Evolutionary conservation across 2,797 vertebrate species (phyloP), one percentile per base, ranked within the genome.

Genomic region (Cuniculus paca): DNA sequence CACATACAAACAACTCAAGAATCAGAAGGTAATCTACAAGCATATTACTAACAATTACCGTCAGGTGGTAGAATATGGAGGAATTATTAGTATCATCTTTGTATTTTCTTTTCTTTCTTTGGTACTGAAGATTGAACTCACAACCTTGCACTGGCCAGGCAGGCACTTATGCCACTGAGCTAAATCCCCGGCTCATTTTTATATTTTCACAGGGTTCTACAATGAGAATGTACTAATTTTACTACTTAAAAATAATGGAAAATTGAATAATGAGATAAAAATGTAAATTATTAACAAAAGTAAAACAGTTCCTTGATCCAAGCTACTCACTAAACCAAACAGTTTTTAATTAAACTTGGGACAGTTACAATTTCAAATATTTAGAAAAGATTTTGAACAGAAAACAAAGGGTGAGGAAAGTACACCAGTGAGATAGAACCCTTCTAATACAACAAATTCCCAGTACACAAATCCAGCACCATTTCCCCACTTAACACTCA

Each of bases 301-400:
- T 83, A 83, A 94, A 94, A 63, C 17, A 92, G 50, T 26, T 82
- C 36, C 79, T 39, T 82, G 85, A 94, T 79, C 42, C 34, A 92
- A 72, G 17, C 52, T 79, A 70, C 24, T 58, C 26, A 90, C 13
- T 83, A 87, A 74, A 31, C 22, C 58, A 61, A 90, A 75, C 0
- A 75, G 70, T 74, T 48, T 72, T 83, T n/a, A 93, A 91, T 68
- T 92, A 93, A 94, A 88, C 52, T 54, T 72, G 17, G 74, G 45
- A 82, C 94, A 70, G 94, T 65, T 86, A 17, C 60, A 80, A 90
- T 78, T 94, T 88, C 60, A 95, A 94, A 78, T 91, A 85, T 88
- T 82, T 83, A 94, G 24, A 48, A 12, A 96, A 14, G 60, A 58
- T 65, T 34, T 22, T 36, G 28, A 95, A 93, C 42, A 93, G 74